Conservation (phyloP, 2,888 invertebrate species). For the Lepetodrilus schrolli region DNA sequence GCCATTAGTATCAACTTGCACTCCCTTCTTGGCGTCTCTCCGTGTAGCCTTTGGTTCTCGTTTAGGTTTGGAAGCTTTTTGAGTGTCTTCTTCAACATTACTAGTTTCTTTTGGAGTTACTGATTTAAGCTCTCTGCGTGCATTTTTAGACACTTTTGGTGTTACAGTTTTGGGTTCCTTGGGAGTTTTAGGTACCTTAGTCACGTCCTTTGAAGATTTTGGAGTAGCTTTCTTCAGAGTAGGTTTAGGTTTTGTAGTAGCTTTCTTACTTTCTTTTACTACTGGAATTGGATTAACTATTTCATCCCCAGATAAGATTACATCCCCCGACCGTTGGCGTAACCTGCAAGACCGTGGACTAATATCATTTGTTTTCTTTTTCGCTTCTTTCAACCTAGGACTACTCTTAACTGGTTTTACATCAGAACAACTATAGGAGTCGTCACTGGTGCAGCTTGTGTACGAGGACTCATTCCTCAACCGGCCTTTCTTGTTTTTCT, state of each 20-base stretch:
- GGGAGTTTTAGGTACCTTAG: not conserved
- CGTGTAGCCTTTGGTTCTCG: not conserved
- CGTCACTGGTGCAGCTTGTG: conserved; percentile 9
- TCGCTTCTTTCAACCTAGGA: not conserved
- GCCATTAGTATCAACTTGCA: not conserved
- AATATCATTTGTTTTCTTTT: not conserved
- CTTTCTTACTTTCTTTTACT: conserved; percentile 2
- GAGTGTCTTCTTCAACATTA: not conserved
- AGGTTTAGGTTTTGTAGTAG: conserved; percentile 25
- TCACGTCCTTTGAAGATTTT: not conserved
- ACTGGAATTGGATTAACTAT: not conserved
- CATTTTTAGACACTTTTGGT: not conserved
- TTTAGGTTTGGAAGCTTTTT: not conserved
- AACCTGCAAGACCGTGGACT: not conserved
- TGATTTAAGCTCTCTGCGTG: not conserved
- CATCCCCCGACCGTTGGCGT: conserved; percentile 4
- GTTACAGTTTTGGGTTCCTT: conserved; percentile 17
- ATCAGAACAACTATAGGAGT: conserved; percentile 21
- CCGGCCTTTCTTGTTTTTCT: conserved; percentile 56
- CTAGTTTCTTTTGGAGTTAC: not conserved
- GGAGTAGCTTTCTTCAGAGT: not conserved
- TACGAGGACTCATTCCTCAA: conserved; percentile 11
- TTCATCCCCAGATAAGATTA: conserved; percentile 26
- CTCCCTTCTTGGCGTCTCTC: not conserved
- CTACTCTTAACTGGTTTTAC: conserved; percentile 4